Conservation (phyloP, 1,140 invertebrate genomes). For the Drosophila ironensis region DNA sequence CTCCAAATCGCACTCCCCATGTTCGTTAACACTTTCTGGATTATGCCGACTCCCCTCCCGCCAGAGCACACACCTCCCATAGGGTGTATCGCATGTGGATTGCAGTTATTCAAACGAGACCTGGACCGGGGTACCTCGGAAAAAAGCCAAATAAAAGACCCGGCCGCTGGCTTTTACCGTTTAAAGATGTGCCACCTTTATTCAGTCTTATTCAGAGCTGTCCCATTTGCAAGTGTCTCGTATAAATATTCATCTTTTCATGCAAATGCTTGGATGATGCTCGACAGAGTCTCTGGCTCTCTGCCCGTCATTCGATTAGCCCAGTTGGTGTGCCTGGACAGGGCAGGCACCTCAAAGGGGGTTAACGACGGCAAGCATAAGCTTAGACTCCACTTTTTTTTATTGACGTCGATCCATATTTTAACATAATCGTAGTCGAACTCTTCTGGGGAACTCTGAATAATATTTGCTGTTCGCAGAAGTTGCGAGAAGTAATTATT, state of each 20-base stretch:
- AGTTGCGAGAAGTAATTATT: too few species aligned
- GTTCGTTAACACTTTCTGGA: constrained; percentile 61
- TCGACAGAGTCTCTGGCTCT: constrained; percentile 15
- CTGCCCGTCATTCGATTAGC: constrained; percentile 31
- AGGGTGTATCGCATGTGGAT: constrained; percentile 1
- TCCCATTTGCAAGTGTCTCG: constrained; percentile 23
- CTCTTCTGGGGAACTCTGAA: too few species aligned
- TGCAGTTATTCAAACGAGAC: constrained; percentile 18
- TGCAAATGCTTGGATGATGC: constrained; percentile 34
- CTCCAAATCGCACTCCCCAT: not conserved
- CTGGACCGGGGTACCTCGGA: not conserved
- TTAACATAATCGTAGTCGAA: too few species aligned
- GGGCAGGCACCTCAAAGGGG: constrained; percentile 38
- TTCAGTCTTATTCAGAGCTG: not conserved
- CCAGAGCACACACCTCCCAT: constrained; percentile 3
- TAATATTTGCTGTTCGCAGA: too few species aligned
- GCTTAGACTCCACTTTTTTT: too few species aligned
- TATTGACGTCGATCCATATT: too few species aligned
- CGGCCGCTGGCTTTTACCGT: constrained; percentile 33
- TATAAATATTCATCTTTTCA: constrained; percentile 44
- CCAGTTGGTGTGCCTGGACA: constrained; percentile 6
- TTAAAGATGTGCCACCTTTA: constrained; percentile 29
- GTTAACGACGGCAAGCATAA: constrained; percentile 62
- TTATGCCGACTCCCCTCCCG: constrained; percentile 45
- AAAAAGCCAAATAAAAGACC: constrained; percentile 5